Evolutionary conservation across 2,797 vertebrate genomes (phyloP).

Genomic region (Tachyglossus aculeatus): DNA sequence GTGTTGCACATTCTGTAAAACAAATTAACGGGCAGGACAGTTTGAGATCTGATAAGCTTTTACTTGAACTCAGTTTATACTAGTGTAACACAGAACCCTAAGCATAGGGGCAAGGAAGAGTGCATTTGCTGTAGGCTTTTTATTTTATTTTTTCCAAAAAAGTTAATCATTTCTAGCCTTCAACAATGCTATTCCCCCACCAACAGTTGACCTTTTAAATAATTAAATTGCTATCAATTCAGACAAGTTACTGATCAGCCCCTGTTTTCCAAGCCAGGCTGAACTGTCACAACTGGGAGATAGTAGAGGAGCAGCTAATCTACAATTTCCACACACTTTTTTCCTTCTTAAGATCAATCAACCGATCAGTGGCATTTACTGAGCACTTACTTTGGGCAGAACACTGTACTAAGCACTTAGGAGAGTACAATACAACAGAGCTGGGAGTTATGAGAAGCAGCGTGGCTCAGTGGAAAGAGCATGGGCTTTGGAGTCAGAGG

Average conservation of each 20-base stretch:
- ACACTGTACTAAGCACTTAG: no score
- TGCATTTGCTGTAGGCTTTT: conserved; percentile 4
- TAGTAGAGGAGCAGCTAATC: conserved; percentile 9
- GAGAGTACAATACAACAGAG: no score
- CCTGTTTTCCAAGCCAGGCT: conserved; percentile 27
- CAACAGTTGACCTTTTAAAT: conserved; percentile 53
- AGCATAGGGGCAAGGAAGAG: background rate
- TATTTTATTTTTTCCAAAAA: conserved; percentile 20
- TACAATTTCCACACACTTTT: conserved; percentile 45
- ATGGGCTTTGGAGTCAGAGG: no score
- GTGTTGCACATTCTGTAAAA: no score
- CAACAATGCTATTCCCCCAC: background rate
- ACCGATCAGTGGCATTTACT: no score
- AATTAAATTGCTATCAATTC: conserved; percentile 48
- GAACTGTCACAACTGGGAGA: conserved; percentile 23
- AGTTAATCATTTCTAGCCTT: background rate
- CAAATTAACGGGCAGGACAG: background rate
- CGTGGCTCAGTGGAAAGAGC: no score
- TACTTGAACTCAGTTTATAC: background rate
- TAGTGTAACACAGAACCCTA: conserved; percentile 1
- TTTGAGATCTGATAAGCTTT: background rate
- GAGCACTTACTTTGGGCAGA: no score
- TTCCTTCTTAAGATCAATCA: background rate
- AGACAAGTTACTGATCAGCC: conserved; percentile 22
- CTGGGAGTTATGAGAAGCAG: no score